Conservation (phyloP, 2,113 vertebrate genomes). For the Lamprologus callipterus region DNA sequence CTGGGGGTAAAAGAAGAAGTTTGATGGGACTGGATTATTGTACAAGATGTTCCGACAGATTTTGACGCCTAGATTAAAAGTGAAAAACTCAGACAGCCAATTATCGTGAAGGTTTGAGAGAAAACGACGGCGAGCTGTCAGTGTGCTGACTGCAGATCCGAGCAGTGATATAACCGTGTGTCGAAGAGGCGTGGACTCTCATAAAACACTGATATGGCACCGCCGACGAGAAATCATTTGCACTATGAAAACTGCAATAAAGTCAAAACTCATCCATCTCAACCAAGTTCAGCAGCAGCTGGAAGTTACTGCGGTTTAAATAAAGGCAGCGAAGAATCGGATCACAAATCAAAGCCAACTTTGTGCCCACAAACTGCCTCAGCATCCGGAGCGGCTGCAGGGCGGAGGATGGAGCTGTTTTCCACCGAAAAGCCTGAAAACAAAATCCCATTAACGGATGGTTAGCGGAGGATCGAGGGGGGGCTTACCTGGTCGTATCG, state of each 20-base stretch:
- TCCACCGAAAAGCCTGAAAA: not conserved
- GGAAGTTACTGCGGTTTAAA: not conserved
- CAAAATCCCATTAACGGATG: not conserved
- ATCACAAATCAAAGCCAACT: slow-evolving; percentile 30
- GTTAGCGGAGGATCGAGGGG: not conserved
- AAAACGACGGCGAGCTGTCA: not conserved
- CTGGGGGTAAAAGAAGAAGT: too few relatives aligned
- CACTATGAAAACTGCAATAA: not conserved
- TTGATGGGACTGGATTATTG: not conserved
- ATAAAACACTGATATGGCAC: not conserved
- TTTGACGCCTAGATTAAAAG: not conserved
- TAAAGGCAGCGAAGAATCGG: not conserved
- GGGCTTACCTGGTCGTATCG: slow-evolving; percentile 85
- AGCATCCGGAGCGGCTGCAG: not conserved
- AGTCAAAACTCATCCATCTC: not conserved
- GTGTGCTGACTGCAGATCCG: not conserved
- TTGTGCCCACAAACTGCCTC: slow-evolving; percentile 5
- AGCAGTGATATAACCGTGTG: not conserved
- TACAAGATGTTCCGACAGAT: not conserved
- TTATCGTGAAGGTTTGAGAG: not conserved
- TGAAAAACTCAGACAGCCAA: not conserved
- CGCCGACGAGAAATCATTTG: not conserved
- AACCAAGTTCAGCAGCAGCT: not conserved
- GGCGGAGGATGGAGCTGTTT: slow-evolving; percentile 25
- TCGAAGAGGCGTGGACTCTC: not conserved